These are phyloP conservation scores for Adelphocoris suturalis DNA, from an alignment of 2,888 invertebrate genomes.

Conservation along the genomic window DNA sequence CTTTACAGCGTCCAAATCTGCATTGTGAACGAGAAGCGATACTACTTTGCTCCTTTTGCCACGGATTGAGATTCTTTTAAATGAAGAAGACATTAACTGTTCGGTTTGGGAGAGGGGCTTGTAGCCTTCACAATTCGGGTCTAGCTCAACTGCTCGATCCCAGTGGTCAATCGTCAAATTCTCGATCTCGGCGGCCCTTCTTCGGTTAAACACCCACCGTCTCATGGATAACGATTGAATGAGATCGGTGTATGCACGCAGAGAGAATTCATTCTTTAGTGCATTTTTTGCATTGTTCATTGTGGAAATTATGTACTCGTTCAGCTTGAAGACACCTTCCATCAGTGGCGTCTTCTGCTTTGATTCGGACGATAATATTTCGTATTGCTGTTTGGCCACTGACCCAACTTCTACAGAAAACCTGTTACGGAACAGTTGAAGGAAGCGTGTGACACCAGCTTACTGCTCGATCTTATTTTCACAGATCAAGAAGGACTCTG, in stretches of 20 bases:
- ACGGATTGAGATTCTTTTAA: slow-evolving; percentile 34
- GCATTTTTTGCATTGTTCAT: slow-evolving; percentile 17
- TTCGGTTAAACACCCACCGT: slow-evolving; percentile 46
- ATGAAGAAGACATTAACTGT: slow-evolving; percentile 45
- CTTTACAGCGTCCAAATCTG: not conserved
- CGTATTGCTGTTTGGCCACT: slow-evolving; percentile 27
- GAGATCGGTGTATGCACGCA: not conserved
- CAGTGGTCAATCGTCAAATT: slow-evolving; percentile 42
- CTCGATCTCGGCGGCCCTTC: slow-evolving; percentile 40
- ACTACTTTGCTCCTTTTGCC: not conserved
- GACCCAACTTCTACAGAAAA: slow-evolving; percentile 39
- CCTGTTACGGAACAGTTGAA: slow-evolving; percentile 11
- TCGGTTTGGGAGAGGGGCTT: not conserved
- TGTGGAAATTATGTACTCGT: slow-evolving; percentile 25
- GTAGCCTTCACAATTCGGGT: slow-evolving; percentile 37
- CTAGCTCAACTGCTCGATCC: not conserved
- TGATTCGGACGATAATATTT: not conserved
- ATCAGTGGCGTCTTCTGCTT: slow-evolving; percentile 42
- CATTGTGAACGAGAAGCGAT: slow-evolving; percentile 39
- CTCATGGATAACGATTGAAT: not conserved
- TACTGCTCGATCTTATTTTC: slow-evolving; percentile 20
- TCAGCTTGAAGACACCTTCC: slow-evolving; percentile 46
- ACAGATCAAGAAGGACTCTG: slow-evolving; percentile 43
- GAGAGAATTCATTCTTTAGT: not conserved
- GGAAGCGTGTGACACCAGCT: not conserved